Conservation (phyloP, 53 echinoderm and acorn worm genomes). For the Actinopyga echinites region DNA sequence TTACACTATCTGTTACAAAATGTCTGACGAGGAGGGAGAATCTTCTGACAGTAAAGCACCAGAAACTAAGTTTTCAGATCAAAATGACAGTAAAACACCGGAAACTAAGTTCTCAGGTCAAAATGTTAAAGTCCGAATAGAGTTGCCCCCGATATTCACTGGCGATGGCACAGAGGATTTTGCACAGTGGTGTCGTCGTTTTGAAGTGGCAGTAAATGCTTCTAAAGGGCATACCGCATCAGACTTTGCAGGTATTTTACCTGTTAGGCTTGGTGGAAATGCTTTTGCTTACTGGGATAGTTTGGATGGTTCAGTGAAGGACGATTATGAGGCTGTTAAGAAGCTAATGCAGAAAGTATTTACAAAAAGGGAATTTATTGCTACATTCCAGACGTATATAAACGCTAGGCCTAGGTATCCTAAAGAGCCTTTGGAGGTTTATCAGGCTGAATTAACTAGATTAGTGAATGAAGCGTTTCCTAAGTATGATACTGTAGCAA, state of each 20-base stretch:
- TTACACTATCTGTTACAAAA: too few species aligned
- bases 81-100: background rate
- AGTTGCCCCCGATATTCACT: slow-evolving; percentile 50
- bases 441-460: background rate
- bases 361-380: background rate
- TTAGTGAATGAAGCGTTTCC: slow-evolving; percentile 15
- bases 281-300: slow-evolving; percentile 49
- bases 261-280: slow-evolving; percentile 2
- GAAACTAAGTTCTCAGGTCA: background rate
- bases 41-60: background rate
- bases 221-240: background rate
- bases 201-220: slow-evolving; percentile 50
- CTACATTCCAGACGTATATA: slow-evolving; percentile 18
- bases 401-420: background rate
- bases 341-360: background rate
- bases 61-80: background rate
- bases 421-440: slow-evolving; percentile 31
- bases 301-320: slow-evolving; percentile 10
- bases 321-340: background rate
- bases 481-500: background rate
- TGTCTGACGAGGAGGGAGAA: too few species aligned
- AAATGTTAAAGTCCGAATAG: background rate
- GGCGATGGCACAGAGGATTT: slow-evolving; percentile 61
- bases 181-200: slow-evolving; percentile 48
- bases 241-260: too few species aligned